Base-by-base conservation (phyloP, 2,113 vertebrate genomes). In the Puntigrus tetrazona region DNA sequence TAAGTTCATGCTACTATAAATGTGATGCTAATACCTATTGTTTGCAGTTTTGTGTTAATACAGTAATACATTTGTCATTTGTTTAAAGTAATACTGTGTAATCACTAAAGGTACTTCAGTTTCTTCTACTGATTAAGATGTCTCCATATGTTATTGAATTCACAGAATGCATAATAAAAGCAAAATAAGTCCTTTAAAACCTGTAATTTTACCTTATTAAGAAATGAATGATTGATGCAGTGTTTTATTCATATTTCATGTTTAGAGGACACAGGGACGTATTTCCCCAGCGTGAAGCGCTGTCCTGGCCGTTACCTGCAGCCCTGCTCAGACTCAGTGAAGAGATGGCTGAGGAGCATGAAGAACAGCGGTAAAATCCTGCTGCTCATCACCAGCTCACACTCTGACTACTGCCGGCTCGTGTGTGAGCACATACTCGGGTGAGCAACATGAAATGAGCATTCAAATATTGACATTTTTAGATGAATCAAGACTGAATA, bases 321-420 rank as follows among this genome's bases (percentile, higher is more conserved):
- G 90, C 93, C 90, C 82, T 99, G 96, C 92, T 96, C 97, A 0
- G 95, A 96, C 43, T 94, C 96, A 4, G 95, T 98, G 4, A 97
- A 96, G 92, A 94, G 94, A 74, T 98, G 97, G 97, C 91, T 98
- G 88, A 94, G 85, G 70, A 94, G 92, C 89, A 94, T 99, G 88
- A 98, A 97, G 89, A 94, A 88, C 22, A 92, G 95, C 1, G 96
- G 96, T 74, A 98, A 99, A 91, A 92, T 96, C 84, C 93, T 98
- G 20, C 89, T 98, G 22, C 92, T 99, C 86, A 98, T 98, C 91
- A 98, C 97, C 82, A 99, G 96, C 92, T 99, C 97, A 86, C 97
- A 98, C 91, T 98, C 97, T 65, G 97, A 99, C 92, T 98, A 98
- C 91, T 97, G 97, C 92, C 95, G 95, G 84, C 96, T 99, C 20